These are phyloP conservation scores for Volucella inflata DNA, from an alignment of 2,888 invertebrate species.

Conservation along the genomic window DNA sequence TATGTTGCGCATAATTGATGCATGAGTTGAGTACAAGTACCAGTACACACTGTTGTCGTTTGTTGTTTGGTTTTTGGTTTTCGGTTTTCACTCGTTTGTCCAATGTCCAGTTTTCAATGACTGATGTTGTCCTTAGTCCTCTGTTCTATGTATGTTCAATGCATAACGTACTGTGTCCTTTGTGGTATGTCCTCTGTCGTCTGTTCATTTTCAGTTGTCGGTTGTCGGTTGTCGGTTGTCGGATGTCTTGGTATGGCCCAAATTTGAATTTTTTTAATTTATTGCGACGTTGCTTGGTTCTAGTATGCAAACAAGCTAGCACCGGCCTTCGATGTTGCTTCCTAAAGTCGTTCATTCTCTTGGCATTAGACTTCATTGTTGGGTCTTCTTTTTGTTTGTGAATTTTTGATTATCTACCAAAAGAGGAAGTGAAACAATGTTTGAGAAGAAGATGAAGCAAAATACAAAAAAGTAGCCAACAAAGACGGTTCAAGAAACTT, in stretches of 20 bases:
- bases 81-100: too few species aligned
- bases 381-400: constrained; percentile 22
- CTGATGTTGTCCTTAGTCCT: too few species aligned
- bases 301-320: constrained; percentile 8
- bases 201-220: neutral
- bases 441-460: constrained; percentile 38
- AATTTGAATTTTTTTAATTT: constrained; percentile 29
- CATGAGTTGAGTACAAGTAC: neutral
- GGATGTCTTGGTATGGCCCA: constrained; percentile 44
- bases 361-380: constrained; percentile 28
- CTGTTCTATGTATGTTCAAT: too few species aligned
- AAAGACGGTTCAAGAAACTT: constrained; percentile 72
- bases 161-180: too few species aligned
- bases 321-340: constrained; percentile 28
- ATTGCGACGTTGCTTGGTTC: neutral
- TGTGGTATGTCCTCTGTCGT: too few species aligned
- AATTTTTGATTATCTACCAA: constrained; percentile 44
- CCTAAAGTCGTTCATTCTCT: constrained; percentile 36
- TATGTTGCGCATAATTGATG: constrained; percentile 72
- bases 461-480: constrained; percentile 27
- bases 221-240: neutral
- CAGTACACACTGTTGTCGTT: neutral
- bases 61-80: too few species aligned
- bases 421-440: constrained; percentile 41
- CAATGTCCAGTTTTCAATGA: too few species aligned